Evolutionary conservation across 37 sponge, comb jelly and placozoan genomes (phyloP).

Genomic region (Amphimedon queenslandica): DNA sequence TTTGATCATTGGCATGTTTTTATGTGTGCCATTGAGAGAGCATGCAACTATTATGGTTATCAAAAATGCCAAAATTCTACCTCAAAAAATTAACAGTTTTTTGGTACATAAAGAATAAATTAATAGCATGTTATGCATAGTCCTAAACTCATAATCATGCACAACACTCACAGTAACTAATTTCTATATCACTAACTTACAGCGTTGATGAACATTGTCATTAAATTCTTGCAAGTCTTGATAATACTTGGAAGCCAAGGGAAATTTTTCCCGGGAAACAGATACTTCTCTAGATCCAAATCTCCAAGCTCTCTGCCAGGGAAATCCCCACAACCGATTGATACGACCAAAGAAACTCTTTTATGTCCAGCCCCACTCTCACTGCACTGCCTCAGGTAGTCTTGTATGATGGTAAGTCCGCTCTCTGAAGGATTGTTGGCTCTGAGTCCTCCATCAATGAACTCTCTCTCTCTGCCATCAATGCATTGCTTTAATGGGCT

Average conservation of each 20-base stretch:
- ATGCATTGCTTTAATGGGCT: slow-evolving; percentile 46
- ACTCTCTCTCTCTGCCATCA: slow-evolving; percentile 61
- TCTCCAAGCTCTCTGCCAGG: slow-evolving; percentile 23
- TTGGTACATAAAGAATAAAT: too few relatives aligned
- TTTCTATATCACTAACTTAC: slow-evolving; percentile 37
- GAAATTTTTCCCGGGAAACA: slow-evolving; percentile 26
- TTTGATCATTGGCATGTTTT: too few relatives aligned
- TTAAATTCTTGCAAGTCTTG: slow-evolving; percentile 20
- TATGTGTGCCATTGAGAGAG: too few relatives aligned
- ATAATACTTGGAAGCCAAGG: neutral
- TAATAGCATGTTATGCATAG: too few relatives aligned
- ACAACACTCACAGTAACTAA: too few relatives aligned
- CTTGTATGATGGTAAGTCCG: slow-evolving; percentile 41
- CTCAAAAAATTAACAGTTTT: too few relatives aligned
- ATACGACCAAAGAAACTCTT: slow-evolving; percentile 53
- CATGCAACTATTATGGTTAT: too few relatives aligned
- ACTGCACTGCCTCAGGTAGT: slow-evolving; percentile 17
- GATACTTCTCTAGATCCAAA: slow-evolving; percentile 25
- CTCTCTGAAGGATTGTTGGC: slow-evolving; percentile 60
- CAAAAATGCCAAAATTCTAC: too few relatives aligned
- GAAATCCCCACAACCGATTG: slow-evolving; percentile 52
- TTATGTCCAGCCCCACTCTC: slow-evolving; percentile 10
- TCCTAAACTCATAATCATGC: too few relatives aligned
- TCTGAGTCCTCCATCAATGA: slow-evolving; percentile 58
- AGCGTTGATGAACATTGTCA: slow-evolving; percentile 31